Percentiles rank a stretch among this genome's conserved stretches.
Evolutionary conservation across 2,797 vertebrate species (phyloP).

Genomic region (Onychomys arenicola): DNA sequence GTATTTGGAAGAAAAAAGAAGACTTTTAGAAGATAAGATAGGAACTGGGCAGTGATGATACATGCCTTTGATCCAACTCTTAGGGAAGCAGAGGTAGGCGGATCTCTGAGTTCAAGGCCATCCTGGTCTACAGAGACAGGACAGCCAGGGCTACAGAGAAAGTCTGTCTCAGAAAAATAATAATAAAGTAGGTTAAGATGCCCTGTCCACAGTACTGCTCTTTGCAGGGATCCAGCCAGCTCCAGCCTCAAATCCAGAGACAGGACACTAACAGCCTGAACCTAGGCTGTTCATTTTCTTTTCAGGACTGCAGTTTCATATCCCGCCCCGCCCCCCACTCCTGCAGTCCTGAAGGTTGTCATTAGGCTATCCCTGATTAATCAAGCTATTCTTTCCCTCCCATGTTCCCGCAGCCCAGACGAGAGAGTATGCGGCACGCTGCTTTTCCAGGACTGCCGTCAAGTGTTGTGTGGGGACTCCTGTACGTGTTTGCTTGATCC

Average conservation of each 20-base stretch:
- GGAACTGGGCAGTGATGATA: background rate
- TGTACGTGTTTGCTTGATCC: conserved; percentile 33
- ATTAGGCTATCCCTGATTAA: background rate
- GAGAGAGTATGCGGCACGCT: conserved; percentile 1
- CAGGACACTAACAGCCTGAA: background rate
- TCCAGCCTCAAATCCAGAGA: background rate
- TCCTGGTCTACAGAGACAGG: background rate
- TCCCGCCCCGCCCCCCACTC: background rate
- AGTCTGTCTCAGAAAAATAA: background rate
- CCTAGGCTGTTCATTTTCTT: conserved; percentile 43
- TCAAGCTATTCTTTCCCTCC: background rate
- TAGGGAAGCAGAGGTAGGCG: background rate
- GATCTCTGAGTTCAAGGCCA: too few relatives aligned
- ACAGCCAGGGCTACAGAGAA: background rate
- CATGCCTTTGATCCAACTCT: background rate
- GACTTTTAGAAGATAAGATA: background rate
- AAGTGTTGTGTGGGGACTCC: background rate
- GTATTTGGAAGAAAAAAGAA: background rate
- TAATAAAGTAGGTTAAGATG: background rate
- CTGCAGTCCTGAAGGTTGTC: conserved; percentile 27
- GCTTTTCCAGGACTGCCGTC: conserved; percentile 11
- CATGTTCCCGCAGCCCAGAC: background rate
- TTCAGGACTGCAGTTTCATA: background rate
- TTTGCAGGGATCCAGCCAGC: background rate
- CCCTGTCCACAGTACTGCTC: background rate